A percentile compares a stretch with the other conserved stretches of the same genome.
Evolutionary conservation across 2,888 invertebrate species (phyloP).

Genomic region (Nymphalis polychloros): DNA sequence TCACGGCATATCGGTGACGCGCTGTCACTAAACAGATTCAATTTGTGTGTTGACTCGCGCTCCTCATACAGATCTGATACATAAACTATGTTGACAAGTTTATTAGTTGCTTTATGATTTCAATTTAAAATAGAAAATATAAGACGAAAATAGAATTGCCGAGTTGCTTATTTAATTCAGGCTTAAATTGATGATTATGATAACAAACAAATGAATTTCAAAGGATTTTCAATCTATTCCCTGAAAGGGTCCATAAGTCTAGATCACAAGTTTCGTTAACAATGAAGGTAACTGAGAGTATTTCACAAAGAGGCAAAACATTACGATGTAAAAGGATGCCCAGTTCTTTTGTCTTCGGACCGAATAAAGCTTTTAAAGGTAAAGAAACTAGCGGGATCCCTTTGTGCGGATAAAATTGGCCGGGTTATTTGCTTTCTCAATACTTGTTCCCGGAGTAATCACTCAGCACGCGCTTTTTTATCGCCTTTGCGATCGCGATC

Average conservation of each 20-base stretch:
- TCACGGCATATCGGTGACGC: background rate
- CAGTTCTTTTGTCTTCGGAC: conserved; percentile 36
- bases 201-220: background rate
- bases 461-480: conserved; percentile 2
- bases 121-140: background rate
- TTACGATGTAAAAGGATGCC: conserved; percentile 30
- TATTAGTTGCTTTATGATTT: background rate
- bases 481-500: background rate
- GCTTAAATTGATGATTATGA: background rate
- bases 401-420: conserved; percentile 37
- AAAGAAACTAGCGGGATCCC: conserved; percentile 33
- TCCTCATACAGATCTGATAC: background rate
- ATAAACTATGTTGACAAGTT: background rate
- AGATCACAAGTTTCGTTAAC: conserved; percentile 19
- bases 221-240: conserved; percentile 7
- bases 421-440: conserved; percentile 36
- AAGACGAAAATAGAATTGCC: background rate
- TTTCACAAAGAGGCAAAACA: conserved; percentile 28
- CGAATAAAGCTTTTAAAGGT: conserved; percentile 38
- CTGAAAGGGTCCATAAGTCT: conserved; percentile 1
- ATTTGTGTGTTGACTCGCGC: background rate
- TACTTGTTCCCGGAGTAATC: conserved; percentile 22
- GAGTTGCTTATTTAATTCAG: background rate
- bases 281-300: conserved; percentile 23
- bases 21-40: conserved; percentile 4